A percentile compares a stretch with the other conserved stretches of the same genome.
Evolutionary conservation across 2,113 vertebrate species (phyloP).

Genomic region (Ctenodactylus gundi): DNA sequence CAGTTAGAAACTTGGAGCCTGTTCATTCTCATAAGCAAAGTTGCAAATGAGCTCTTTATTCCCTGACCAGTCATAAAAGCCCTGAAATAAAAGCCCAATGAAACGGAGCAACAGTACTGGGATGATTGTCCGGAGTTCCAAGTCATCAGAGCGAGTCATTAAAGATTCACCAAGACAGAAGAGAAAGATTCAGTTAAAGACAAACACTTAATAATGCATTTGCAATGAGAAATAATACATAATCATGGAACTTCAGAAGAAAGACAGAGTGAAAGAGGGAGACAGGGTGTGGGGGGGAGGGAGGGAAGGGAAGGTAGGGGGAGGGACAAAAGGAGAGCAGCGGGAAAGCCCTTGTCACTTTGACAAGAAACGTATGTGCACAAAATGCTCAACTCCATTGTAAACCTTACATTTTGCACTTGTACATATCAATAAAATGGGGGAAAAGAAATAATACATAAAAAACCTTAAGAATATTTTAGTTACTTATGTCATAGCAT

Average conservation of each 20-base stretch:
- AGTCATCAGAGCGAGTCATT: neutral
- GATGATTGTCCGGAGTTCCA: neutral
- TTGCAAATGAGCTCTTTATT: neutral
- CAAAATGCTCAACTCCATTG: too few species aligned
- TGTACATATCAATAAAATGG: too few species aligned
- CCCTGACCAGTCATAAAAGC: neutral
- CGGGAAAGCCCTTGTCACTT: too few species aligned
- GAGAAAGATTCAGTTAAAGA: conserved; percentile 9
- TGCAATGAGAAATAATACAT: neutral
- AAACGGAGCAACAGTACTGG: neutral
- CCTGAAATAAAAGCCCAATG: conserved; percentile 6
- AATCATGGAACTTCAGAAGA: too few species aligned
- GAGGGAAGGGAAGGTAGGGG: too few species aligned
- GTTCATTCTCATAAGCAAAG: neutral
- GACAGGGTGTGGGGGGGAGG: too few species aligned
- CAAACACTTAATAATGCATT: neutral
- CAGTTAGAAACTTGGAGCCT: neutral
- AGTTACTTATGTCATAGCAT: neutral
- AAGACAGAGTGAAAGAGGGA: too few species aligned
- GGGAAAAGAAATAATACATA: too few species aligned
- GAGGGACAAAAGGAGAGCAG: too few species aligned
- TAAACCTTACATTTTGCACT: too few species aligned
- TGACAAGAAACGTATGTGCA: too few species aligned
- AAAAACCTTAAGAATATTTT: neutral
- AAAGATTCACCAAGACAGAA: neutral